Evolutionary conservation across 2,113 vertebrate species (phyloP).

Genomic region (Rostratula benghalensis): DNA sequence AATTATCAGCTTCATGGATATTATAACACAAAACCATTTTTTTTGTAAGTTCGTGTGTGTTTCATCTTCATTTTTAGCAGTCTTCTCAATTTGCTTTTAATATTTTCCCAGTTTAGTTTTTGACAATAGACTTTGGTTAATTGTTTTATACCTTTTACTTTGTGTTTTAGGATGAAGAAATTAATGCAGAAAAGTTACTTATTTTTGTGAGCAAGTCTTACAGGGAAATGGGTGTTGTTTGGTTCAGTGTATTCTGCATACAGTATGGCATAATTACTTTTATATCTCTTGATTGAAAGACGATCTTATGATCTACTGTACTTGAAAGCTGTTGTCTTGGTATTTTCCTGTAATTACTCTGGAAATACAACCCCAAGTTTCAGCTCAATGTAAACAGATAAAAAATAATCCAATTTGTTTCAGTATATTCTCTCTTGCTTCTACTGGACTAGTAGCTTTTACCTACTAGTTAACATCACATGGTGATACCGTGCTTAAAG

Average conservation of each 20-base stretch:
- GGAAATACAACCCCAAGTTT: neutral
- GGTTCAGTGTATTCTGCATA: neutral
- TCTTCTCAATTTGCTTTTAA: slow-evolving; percentile 21
- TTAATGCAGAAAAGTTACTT: neutral
- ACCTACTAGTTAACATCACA: neutral
- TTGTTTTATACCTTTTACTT: neutral
- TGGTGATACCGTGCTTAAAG: neutral
- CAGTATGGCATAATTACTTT: neutral
- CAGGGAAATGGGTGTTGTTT: neutral
- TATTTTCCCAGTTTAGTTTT: neutral
- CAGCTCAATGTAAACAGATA: neutral
- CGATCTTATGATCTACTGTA: neutral
- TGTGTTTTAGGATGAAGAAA: neutral
- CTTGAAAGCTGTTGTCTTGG: neutral
- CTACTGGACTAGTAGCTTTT: neutral
- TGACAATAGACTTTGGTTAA: neutral
- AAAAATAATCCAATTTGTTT: neutral
- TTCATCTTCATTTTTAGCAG: slow-evolving; percentile 46
- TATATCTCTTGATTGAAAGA: neutral
- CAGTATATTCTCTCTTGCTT: neutral
- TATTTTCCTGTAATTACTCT: neutral
- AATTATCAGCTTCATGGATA: slow-evolving; percentile 65
- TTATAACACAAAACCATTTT: slow-evolving; percentile 53
- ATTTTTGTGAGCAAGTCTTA: neutral
- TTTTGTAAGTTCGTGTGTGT: slow-evolving; percentile 23